Percentiles rank a stretch among this genome's conserved stretches.
Conservation (phyloP, 2,888 invertebrate genomes). For the Drosophila imparisetae region DNA sequence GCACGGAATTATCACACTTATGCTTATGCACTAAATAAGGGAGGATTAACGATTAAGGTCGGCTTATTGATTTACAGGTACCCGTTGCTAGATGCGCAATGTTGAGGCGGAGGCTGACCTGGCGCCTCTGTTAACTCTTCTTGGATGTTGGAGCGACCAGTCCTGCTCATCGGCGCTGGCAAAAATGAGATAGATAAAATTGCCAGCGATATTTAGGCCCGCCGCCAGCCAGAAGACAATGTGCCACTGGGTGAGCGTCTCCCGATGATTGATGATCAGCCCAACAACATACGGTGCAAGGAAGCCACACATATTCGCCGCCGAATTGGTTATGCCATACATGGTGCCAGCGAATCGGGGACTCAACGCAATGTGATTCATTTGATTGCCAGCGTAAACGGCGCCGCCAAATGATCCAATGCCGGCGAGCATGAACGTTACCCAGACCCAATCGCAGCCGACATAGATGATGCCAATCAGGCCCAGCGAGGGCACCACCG, state of each 20-base stretch:
- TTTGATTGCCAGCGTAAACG: conserved; percentile 91
- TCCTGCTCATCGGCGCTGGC: conserved; percentile 91
- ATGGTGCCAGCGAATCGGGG: conserved; percentile 93
- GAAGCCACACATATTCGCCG: conserved; percentile 93
- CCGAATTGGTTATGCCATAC: conserved; percentile 93
- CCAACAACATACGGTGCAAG: conserved; percentile 92
- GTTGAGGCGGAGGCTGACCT: neutral
- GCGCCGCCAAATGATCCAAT: conserved; percentile 91
- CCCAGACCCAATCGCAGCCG: conserved; percentile 89
- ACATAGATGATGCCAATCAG: conserved; percentile 92
- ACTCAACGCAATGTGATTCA: conserved; percentile 93
- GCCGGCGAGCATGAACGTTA: conserved; percentile 89
- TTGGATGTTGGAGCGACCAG: conserved; percentile 84
- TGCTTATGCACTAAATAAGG: conserved; percentile 53
- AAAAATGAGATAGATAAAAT: conserved; percentile 91
- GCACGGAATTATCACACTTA: conserved; percentile 68
- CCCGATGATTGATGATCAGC: conserved; percentile 87
- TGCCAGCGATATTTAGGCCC: conserved; percentile 90
- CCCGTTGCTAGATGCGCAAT: conserved; percentile 42
- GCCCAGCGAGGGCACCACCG: conserved; percentile 90
- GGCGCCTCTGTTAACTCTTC: neutral
- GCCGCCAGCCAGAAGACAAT: conserved; percentile 92
- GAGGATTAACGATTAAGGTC: conserved; percentile 11
- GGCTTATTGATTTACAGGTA: conserved; percentile 15
- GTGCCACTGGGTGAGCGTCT: conserved; percentile 83